Percentiles rank a stretch among this genome's conserved stretches.
Evolutionary conservation across 2,113 vertebrate genomes (phyloP).

Genomic region (Eira barbara): DNA sequence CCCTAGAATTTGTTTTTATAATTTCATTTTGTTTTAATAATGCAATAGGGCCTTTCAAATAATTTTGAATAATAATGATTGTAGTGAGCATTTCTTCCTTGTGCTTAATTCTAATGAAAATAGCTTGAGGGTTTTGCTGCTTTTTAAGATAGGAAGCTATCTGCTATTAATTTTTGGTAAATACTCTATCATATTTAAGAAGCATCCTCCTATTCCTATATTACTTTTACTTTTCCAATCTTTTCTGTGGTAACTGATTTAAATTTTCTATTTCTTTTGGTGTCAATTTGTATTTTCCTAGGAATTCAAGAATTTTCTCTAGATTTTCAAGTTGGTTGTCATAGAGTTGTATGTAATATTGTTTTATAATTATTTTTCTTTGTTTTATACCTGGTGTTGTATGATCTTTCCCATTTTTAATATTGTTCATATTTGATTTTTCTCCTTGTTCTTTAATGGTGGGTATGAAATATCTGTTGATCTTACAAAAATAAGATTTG

Average conservation of each 20-base stretch:
- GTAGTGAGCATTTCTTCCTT: not conserved
- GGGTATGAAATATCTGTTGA: not conserved
- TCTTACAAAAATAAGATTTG: not conserved
- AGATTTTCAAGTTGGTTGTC: not conserved
- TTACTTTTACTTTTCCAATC: not conserved
- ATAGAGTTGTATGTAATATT: not conserved
- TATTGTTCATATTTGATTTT: not conserved
- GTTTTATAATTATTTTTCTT: slow-evolving; percentile 6
- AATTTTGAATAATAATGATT: not conserved
- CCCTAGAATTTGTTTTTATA: too few species aligned
- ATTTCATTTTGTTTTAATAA: too few species aligned
- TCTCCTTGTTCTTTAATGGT: not conserved
- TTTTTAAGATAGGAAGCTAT: not conserved
- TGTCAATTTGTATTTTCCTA: not conserved
- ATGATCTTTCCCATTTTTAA: not conserved
- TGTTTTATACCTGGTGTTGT: not conserved
- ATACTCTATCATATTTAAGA: not conserved
- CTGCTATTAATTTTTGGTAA: not conserved
- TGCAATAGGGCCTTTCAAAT: not conserved
- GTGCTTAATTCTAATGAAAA: not conserved
- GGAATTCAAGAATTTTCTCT: not conserved
- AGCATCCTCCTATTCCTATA: not conserved
- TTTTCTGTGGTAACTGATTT: not conserved
- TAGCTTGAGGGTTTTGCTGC: not conserved
- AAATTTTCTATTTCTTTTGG: not conserved